Percentiles rank a stretch among this genome's conserved stretches.
Evolutionary conservation across 1,140 invertebrate genomes (phyloP).

Genomic region (Paracyclopina nana): DNA sequence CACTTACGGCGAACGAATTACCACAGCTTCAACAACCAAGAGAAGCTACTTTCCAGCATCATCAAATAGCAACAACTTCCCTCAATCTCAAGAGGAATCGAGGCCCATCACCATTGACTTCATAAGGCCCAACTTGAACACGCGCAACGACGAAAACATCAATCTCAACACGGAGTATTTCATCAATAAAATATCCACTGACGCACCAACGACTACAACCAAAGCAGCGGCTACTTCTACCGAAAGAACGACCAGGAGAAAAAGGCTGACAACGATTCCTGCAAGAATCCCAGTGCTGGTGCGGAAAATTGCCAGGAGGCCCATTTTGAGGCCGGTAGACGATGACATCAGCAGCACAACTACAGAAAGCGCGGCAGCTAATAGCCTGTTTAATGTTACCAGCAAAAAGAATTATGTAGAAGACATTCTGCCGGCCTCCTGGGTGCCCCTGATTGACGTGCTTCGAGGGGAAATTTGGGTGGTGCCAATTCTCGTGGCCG

Average conservation of each 20-base stretch:
- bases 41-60: too few species aligned
- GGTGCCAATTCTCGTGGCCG: conserved; percentile 53
- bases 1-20: too few species aligned
- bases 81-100: too few species aligned
- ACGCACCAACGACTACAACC: neutral
- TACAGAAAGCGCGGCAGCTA: neutral
- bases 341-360: neutral
- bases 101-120: too few species aligned
- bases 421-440: neutral
- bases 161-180: conserved; percentile 2
- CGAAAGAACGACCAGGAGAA: too few species aligned
- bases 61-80: too few species aligned
- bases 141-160: neutral
- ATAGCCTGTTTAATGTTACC: neutral
- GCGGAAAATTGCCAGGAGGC: conserved; percentile 6
- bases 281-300: neutral
- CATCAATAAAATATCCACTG: neutral
- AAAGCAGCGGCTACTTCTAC: neutral
- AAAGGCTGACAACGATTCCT: too few species aligned
- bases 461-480: conserved; percentile 60
- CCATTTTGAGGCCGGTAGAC: neutral
- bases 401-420: neutral
- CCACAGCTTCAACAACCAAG: too few species aligned
- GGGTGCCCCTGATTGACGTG: neutral
- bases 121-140: too few species aligned